A percentile compares a stretch with the other conserved stretches of the same genome.
Evolutionary conservation across 2,797 vertebrate genomes (phyloP).

Genomic region (Petrocephalus sullivani): DNA sequence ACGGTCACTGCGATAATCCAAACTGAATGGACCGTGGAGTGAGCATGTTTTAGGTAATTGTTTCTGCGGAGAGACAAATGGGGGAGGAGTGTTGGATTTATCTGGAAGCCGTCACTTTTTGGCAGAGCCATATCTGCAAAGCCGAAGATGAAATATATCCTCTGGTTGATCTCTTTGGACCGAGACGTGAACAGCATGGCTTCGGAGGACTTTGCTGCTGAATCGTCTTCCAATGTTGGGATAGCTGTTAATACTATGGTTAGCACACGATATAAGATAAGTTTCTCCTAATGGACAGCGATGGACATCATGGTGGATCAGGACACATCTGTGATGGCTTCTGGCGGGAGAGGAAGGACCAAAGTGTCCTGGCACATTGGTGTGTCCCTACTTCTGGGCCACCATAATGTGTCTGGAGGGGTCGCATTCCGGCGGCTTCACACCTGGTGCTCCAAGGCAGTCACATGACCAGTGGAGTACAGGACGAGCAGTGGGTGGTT

Average conservation of each 20-base stretch:
- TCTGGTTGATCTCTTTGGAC: too few species aligned
- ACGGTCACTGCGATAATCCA: constrained; percentile 32
- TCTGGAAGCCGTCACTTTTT: constrained; percentile 33
- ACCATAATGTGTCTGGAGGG: constrained; percentile 9
- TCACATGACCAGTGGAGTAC: not conserved
- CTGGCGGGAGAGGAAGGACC: not conserved
- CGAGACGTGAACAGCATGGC: too few species aligned
- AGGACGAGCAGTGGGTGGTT: not conserved
- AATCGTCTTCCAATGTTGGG: not conserved
- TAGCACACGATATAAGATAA: not conserved
- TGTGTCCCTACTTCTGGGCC: not conserved
- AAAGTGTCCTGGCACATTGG: not conserved
- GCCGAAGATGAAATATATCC: not conserved
- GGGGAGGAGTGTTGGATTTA: constrained; percentile 18
- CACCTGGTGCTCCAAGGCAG: not conserved
- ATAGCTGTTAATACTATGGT: not conserved
- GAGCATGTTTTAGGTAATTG: constrained; percentile 26
- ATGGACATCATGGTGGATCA: not conserved
- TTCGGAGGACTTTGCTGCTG: not conserved
- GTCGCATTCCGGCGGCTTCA: not conserved
- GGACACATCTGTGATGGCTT: not conserved
- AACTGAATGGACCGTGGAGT: constrained; percentile 31
- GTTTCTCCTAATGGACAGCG: not conserved
- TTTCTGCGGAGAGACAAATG: constrained; percentile 19
- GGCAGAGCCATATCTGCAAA: not conserved